Evolutionary conservation across 2,113 vertebrate species (phyloP).

Genomic region (Cinclus mexicanus): DNA sequence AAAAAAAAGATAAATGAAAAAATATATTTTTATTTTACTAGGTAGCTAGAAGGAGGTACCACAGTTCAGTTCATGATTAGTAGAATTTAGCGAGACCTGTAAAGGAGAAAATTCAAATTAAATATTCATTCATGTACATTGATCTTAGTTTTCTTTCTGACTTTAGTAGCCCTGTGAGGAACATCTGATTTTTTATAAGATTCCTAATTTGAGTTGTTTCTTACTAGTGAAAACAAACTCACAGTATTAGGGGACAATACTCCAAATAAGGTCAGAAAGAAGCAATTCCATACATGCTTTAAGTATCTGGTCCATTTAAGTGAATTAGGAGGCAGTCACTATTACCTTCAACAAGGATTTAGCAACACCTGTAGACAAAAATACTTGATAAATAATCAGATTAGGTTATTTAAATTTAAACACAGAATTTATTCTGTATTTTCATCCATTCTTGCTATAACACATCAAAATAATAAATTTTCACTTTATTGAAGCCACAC

Average conservation of each 20-base stretch:
- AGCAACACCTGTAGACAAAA: background rate
- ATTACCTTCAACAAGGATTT: background rate
- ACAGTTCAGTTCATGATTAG: background rate
- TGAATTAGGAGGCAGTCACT: background rate
- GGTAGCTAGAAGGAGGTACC: background rate
- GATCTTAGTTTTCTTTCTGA: background rate
- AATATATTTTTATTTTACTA: background rate
- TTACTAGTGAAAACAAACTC: background rate
- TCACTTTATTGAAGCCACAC: background rate
- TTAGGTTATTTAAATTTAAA: conserved; percentile 27
- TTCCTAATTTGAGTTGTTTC: background rate
- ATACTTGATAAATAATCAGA: conserved; percentile 35
- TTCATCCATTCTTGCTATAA: background rate
- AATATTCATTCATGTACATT: background rate
- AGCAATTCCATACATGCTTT: background rate
- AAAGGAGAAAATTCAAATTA: background rate
- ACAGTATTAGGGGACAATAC: background rate
- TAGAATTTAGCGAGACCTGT: background rate
- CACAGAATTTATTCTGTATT: background rate
- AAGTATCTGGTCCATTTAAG: background rate
- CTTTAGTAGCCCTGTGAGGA: background rate
- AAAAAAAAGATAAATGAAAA: background rate
- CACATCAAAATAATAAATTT: background rate
- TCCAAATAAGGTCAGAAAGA: background rate
- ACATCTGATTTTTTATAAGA: background rate